These are phyloP conservation scores for Prosapia bicincta DNA, from an alignment of 2,888 invertebrate species.

Conservation along the genomic window DNA sequence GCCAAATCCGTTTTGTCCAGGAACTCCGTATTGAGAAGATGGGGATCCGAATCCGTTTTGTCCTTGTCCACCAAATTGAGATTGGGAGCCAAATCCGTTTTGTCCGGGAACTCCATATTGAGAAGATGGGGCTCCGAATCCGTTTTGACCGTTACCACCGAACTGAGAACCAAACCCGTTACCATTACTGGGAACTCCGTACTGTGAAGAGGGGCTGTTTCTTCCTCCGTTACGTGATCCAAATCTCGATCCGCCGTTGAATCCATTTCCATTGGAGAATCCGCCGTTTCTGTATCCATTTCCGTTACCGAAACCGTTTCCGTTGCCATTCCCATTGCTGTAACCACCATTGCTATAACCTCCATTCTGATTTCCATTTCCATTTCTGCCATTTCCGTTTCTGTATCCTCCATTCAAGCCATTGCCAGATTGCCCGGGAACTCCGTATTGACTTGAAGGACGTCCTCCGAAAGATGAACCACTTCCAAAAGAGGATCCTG, in stretches of 20 bases:
- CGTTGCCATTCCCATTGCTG: constrained; percentile 13
- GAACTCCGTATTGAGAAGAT: neutral
- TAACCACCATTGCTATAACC: constrained; percentile 25
- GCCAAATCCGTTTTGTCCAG: neutral
- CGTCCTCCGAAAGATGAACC: neutral
- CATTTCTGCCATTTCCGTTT: constrained; percentile 15
- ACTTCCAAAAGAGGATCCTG: neutral
- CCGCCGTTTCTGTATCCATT: constrained; percentile 22
- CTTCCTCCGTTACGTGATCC: neutral
- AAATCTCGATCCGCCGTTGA: neutral
- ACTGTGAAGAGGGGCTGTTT: neutral
- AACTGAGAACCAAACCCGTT: constrained; percentile 12
- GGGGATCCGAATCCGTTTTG: neutral
- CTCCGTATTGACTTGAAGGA: constrained; percentile 48
- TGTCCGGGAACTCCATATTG: neutral
- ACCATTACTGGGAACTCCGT: neutral
- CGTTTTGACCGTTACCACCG: neutral
- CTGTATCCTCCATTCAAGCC: constrained; percentile 15
- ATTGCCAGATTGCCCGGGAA: constrained; percentile 28
- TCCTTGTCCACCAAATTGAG: neutral
- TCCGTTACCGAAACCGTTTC: constrained; percentile 8
- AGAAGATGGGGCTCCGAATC: neutral
- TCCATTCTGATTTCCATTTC: constrained; percentile 10
- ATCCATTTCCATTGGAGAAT: constrained; percentile 1
- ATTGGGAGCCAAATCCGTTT: neutral